These are phyloP conservation scores for Mya arenaria DNA, from an alignment of 1,140 invertebrate genomes.

Conservation along the genomic window DNA sequence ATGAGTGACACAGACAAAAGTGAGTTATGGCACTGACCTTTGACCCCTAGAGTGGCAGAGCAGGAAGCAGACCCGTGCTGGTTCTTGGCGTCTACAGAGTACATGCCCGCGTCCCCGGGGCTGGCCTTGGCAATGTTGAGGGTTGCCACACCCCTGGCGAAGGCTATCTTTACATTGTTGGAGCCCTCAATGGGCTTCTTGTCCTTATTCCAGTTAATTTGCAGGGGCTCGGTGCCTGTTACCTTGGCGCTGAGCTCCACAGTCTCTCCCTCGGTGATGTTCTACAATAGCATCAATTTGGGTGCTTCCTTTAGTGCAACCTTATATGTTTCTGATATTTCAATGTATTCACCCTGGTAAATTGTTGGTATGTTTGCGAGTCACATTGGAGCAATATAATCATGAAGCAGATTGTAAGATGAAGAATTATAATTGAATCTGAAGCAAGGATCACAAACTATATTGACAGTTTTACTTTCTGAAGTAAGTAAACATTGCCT, in stretches of 20 bases:
- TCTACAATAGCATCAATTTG: too few relatives aligned
- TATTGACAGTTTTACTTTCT: too few relatives aligned
- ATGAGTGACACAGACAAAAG: neutral
- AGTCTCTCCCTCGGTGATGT: conserved; percentile 72
- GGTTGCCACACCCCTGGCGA: conserved; percentile 68
- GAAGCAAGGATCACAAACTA: too few relatives aligned
- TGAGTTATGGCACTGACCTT: conserved; percentile 65
- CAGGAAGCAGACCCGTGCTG: conserved; percentile 89
- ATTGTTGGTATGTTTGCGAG: too few relatives aligned
- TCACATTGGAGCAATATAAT: too few relatives aligned
- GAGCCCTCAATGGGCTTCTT: conserved; percentile 69
- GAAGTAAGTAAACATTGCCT: too few relatives aligned
- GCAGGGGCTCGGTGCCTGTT: conserved; percentile 78
- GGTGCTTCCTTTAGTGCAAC: too few relatives aligned
- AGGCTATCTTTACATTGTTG: conserved; percentile 66
- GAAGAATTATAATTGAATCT: too few relatives aligned
- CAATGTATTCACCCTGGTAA: too few relatives aligned
- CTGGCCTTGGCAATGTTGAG: conserved; percentile 93
- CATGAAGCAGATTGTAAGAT: too few relatives aligned
- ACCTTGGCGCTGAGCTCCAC: conserved; percentile 77
- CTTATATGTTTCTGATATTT: too few relatives aligned
- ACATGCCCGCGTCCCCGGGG: conserved; percentile 95
- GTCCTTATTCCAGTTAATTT: conserved; percentile 74
- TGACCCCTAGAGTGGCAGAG: conserved; percentile 75
- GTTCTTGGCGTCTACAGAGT: conserved; percentile 94